Percentiles rank a stretch among this genome's conserved stretches.
phyloP scores from a whole-genome alignment of 2,797 vertebrate genomes.

The Clangula hyemalis region DNA sequence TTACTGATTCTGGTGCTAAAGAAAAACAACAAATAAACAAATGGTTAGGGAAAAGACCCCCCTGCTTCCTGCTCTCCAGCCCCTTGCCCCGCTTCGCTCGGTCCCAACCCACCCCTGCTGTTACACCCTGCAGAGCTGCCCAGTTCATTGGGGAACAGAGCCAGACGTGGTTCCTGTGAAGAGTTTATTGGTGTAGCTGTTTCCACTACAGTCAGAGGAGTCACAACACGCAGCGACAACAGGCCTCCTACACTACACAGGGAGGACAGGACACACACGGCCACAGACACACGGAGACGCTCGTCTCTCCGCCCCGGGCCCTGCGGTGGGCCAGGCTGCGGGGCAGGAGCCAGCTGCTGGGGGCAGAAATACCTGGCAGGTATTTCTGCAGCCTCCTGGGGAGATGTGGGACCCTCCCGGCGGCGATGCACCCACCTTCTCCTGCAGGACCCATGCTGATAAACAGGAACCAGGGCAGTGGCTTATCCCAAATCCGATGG shows the following conservation, averaged over 20 bases:
- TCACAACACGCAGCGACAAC: slow-evolving; percentile 66
- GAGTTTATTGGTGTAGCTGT: slow-evolving; percentile 72
- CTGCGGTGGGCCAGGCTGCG: background rate
- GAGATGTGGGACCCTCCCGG: background rate
- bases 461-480: background rate
- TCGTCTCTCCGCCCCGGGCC: background rate
- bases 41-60: background rate
- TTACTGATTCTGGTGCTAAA: background rate
- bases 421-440: slow-evolving; percentile 2
- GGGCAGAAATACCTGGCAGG: background rate
- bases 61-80: background rate
- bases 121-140: background rate
- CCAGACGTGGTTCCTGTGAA: slow-evolving; percentile 19
- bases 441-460: slow-evolving; percentile 11
- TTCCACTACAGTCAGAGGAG: slow-evolving; percentile 70
- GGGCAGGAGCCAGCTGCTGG: background rate
- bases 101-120: background rate
- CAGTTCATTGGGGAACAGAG: background rate
- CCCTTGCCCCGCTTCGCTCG: background rate
- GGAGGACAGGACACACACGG: slow-evolving; percentile 55
- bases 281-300: slow-evolving; percentile 64
- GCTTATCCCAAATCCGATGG: background rate
- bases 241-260: slow-evolving; percentile 64
- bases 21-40: too few species aligned
- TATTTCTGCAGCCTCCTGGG: background rate